A percentile compares a stretch with the other conserved stretches of the same genome.
phyloP scores from a whole-genome alignment of 2,888 invertebrate species.

The Melipona beecheii region DNA sequence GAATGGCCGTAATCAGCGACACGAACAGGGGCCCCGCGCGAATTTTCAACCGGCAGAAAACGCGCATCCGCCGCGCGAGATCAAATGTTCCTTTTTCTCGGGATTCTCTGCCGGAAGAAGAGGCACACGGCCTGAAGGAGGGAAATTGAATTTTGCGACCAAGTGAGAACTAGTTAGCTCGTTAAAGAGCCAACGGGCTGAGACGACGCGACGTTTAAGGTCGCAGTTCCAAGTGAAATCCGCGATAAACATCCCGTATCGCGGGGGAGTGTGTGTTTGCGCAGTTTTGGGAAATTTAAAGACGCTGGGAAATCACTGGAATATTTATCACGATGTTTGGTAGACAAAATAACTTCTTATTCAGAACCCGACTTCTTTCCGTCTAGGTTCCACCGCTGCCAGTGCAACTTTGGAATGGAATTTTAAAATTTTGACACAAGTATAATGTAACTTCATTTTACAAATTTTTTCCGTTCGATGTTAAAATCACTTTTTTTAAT shows the following conservation, averaged over 20 bases:
- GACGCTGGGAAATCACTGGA: too few relatives aligned
- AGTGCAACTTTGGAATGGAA: too few relatives aligned
- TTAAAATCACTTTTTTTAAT: background rate
- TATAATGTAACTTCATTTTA: background rate
- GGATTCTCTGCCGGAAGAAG: background rate
- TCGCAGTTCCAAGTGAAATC: too few relatives aligned
- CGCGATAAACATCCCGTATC: too few relatives aligned
- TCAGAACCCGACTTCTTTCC: too few relatives aligned
- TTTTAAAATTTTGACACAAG: too few relatives aligned
- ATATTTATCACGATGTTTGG: too few relatives aligned
- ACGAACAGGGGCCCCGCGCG: background rate
- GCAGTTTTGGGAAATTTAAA: too few relatives aligned
- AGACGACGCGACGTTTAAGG: background rate
- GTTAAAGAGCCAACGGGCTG: background rate
- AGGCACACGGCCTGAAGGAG: background rate
- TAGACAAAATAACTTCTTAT: too few relatives aligned
- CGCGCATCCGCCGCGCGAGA: background rate
- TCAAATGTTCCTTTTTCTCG: background rate
- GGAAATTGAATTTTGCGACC: background rate
- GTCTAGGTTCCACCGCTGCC: too few relatives aligned
- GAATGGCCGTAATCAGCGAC: constrained; percentile 4
- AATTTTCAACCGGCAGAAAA: constrained; percentile 22
- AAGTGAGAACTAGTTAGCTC: background rate
- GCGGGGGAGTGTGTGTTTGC: too few relatives aligned
- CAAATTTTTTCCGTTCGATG: background rate